Conservation (phyloP, 2,113 vertebrate genomes). For the Takifugu bimaculatus region DNA sequence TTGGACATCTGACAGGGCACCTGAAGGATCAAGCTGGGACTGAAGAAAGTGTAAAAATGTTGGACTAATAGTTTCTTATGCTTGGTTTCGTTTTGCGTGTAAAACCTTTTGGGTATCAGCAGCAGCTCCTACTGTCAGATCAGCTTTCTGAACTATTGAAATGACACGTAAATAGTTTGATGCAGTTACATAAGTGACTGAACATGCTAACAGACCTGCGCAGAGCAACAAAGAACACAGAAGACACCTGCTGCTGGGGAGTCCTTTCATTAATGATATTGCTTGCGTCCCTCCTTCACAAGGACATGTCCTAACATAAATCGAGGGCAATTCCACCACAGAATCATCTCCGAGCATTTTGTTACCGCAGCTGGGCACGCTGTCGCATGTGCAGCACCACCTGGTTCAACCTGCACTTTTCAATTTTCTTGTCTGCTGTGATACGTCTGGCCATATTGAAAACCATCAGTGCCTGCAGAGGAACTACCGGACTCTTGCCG, state of each 20-base stretch:
- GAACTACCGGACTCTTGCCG: constrained; percentile 15
- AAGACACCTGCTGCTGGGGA: too few species aligned
- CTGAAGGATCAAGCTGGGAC: constrained; percentile 21
- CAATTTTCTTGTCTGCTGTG: constrained; percentile 38
- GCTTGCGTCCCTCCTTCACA: constrained; percentile 6
- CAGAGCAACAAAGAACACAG: too few species aligned
- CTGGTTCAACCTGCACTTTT: constrained; percentile 18
- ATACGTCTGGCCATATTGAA: constrained; percentile 27
- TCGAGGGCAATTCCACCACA: constrained; percentile 11
- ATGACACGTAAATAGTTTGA: constrained; percentile 25
- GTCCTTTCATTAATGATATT: constrained; percentile 2
- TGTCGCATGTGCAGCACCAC: neutral
- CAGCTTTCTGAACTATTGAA: neutral
- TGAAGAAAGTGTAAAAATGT: neutral
- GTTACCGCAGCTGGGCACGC: constrained; percentile 21
- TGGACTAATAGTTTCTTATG: too few species aligned
- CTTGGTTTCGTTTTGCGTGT: too few species aligned
- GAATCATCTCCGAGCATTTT: neutral
- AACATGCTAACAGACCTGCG: too few species aligned
- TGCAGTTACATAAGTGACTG: neutral
- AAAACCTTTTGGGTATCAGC: neutral
- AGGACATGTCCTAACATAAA: constrained; percentile 24
- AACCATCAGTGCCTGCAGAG: constrained; percentile 18
- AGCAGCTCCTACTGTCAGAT: neutral
- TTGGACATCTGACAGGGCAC: constrained; percentile 46